A percentile compares a stretch with the other conserved stretches of the same genome.
phyloP scores from a whole-genome alignment of 92 coral and sea anemone genomes.

The Actinernus sp. region DNA sequence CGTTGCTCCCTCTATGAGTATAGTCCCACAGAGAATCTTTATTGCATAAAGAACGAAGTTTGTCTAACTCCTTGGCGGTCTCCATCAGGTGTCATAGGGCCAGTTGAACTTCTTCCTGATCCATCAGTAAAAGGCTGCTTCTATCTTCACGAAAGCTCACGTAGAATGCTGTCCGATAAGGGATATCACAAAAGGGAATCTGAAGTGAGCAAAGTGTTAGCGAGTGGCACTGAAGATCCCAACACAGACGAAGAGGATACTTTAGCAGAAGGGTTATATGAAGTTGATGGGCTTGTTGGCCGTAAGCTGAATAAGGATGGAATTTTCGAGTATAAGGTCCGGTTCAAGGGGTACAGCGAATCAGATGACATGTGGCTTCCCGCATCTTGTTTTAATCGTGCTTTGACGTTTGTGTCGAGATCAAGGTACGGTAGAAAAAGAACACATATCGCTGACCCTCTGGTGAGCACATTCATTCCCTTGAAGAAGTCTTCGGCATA shows the following conservation, averaged over 20 bases:
- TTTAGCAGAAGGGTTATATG: conserved; percentile 4
- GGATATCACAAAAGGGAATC: too few relatives aligned
- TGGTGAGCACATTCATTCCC: too few relatives aligned
- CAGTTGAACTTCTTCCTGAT: conserved; percentile 9
- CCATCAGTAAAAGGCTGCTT: conserved; percentile 5
- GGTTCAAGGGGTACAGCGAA: conserved; percentile 28
- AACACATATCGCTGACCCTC: too few relatives aligned
- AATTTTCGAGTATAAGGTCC: conserved; percentile 8
- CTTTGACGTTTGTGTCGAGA: background rate
- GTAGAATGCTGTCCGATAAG: background rate
- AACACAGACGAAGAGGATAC: too few relatives aligned
- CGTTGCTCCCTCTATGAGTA: conserved; percentile 9
- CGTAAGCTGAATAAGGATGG: background rate
- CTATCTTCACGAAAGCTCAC: background rate
- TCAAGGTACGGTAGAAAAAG: too few relatives aligned
- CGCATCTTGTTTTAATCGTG: background rate
- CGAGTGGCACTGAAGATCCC: too few relatives aligned
- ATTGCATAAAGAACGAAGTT: conserved; percentile 6
- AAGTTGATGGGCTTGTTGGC: background rate
- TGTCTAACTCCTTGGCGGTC: conserved; percentile 17
- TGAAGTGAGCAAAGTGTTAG: too few relatives aligned
- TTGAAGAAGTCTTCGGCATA: too few relatives aligned
- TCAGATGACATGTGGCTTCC: conserved; percentile 39
- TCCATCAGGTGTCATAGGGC: conserved; percentile 9
- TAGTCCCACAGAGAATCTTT: background rate